These are phyloP conservation scores for Telmatochromis sp. DNA, from an alignment of 2,113 vertebrate genomes.

Conservation along the genomic window DNA sequence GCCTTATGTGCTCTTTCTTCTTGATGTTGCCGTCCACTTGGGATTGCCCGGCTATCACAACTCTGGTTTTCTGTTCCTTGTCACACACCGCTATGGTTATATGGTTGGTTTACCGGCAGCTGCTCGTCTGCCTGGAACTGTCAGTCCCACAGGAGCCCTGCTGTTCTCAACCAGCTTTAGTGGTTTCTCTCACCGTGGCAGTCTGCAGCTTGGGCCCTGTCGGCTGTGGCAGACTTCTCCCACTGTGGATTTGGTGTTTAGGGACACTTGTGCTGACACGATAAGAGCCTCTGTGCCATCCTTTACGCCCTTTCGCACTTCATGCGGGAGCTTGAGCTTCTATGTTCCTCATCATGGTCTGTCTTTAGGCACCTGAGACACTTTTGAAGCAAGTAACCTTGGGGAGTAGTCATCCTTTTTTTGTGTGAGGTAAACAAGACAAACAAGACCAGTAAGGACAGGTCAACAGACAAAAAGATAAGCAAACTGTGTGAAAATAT, in stretches of 20 bases:
- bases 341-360: neutral
- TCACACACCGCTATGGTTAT: neutral
- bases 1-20: neutral
- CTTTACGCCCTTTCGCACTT: neutral
- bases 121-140: neutral
- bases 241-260: neutral
- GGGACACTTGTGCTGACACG: neutral
- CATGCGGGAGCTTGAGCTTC: neutral
- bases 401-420: neutral
- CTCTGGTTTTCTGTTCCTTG: neutral
- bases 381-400: neutral
- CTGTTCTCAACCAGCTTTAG: neutral
- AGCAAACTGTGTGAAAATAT: neutral
- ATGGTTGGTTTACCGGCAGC: neutral
- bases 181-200: neutral
- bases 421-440: neutral
- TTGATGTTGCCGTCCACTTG: neutral
- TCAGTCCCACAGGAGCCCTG: neutral
- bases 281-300: neutral
- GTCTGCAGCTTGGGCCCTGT: rapidly evolving
- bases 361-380: neutral
- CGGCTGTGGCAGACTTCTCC: neutral
- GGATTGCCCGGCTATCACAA: neutral
- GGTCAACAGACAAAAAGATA: neutral
- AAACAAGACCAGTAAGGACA: neutral